Conservation (phyloP, 2,113 vertebrate genomes). For the Peromyscus leucopus region DNA sequence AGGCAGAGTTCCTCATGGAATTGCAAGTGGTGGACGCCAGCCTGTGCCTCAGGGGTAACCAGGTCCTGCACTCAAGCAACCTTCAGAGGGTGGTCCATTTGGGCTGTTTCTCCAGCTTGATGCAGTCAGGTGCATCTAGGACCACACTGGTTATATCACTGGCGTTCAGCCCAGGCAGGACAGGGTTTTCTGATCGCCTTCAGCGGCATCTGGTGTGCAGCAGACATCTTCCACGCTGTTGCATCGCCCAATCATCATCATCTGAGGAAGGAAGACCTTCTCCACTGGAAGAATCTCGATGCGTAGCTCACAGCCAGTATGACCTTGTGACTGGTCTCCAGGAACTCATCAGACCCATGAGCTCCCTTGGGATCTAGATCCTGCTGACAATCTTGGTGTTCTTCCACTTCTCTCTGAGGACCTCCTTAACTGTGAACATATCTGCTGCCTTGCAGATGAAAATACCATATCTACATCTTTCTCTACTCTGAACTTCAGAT, state of each 20-base stretch:
- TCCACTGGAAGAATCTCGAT: slow-evolving; percentile 96
- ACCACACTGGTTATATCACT: slow-evolving; percentile 96
- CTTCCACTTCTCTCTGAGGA: slow-evolving; percentile 96
- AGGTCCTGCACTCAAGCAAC: slow-evolving; percentile 94
- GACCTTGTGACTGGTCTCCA: slow-evolving; percentile 97
- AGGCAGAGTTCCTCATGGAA: slow-evolving; percentile 97
- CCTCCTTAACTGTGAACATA: slow-evolving; percentile 94
- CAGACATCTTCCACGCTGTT: slow-evolving; percentile 96
- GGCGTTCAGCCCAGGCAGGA: slow-evolving; percentile 94
- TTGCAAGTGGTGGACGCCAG: slow-evolving; percentile 97
- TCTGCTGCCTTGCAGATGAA: slow-evolving; percentile 97
- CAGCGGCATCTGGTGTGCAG: slow-evolving; percentile 98
- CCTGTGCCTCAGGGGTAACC: slow-evolving; percentile 98
- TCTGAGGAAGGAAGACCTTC: slow-evolving; percentile 97
- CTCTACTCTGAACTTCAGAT: slow-evolving; percentile 95
- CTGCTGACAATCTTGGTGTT: slow-evolving; percentile 96
- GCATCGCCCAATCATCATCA: slow-evolving; percentile 98
- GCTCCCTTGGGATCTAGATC: slow-evolving; percentile 97
- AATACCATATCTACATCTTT: slow-evolving; percentile 96
- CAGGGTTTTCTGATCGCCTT: slow-evolving; percentile 98
- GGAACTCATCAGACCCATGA: slow-evolving; percentile 96
- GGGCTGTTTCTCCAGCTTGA: slow-evolving; percentile 97
- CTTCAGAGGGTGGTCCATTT: slow-evolving; percentile 96
- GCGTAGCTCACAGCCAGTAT: slow-evolving; percentile 96
- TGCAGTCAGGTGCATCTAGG: slow-evolving; percentile 95